Evolutionary conservation across 2,888 invertebrate genomes (phyloP).

Genomic region (Lydus trimaculatus): DNA sequence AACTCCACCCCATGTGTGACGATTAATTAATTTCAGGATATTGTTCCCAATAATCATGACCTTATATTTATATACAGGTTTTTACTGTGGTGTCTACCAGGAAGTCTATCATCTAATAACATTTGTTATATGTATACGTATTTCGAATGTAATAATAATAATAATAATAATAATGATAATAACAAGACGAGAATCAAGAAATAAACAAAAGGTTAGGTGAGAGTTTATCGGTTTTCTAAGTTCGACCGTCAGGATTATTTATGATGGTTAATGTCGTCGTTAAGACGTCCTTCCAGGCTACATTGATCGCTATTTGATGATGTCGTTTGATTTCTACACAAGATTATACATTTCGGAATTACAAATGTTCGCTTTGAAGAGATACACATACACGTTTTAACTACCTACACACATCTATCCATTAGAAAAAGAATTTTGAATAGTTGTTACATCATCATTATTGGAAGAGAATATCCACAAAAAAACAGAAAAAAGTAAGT

Average conservation of each 20-base stretch:
- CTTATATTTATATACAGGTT: background rate
- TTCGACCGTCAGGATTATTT: conserved; percentile 49
- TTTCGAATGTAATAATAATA: no score
- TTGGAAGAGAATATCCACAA: background rate
- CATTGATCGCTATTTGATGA: conserved; percentile 53
- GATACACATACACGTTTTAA: background rate
- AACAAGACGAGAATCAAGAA: background rate
- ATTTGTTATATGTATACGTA: no score
- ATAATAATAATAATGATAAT: background rate
- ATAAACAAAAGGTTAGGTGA: conserved; percentile 23
- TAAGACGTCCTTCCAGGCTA: conserved; percentile 48
- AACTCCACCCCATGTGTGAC: conserved; percentile 1
- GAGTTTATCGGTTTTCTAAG: conserved; percentile 43
- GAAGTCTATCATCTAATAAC: background rate
- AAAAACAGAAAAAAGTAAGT: background rate
- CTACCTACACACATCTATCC: background rate
- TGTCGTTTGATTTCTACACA: conserved; percentile 48
- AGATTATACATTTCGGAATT: conserved; percentile 43
- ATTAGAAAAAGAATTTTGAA: conserved; percentile 14
- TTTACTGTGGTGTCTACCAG: background rate
- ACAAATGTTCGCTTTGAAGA: conserved; percentile 36
- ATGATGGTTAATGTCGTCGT: conserved; percentile 53
- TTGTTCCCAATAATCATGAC: conserved; percentile 4
- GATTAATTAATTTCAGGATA: conserved; percentile 14
- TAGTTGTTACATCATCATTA: background rate